Evolutionary conservation across 2,797 vertebrate species (phyloP).

Genomic region (Molossus molossus): DNA sequence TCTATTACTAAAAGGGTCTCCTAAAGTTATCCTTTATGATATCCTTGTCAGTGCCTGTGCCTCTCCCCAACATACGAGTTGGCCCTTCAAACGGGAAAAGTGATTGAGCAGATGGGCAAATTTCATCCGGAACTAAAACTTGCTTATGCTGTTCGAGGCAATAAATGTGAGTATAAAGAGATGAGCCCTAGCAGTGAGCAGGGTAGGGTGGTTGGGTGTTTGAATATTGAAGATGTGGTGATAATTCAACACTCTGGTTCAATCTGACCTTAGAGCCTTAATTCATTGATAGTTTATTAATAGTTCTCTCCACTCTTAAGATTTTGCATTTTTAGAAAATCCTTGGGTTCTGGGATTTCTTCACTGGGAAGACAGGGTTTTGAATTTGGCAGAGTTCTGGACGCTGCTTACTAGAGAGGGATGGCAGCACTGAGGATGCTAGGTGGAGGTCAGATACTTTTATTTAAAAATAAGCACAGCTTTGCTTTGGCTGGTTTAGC

Average conservation of each 20-base stretch:
- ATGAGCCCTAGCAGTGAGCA: not conserved
- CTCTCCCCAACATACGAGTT: conserved; percentile 97
- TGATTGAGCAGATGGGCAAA: conserved; percentile 97
- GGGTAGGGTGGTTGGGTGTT: not conserved
- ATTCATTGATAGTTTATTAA: not conserved
- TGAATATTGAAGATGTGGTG: not conserved
- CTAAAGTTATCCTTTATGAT: conserved; percentile 31
- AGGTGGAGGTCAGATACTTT: not conserved
- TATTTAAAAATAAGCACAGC: not conserved
- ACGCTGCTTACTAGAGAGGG: not conserved
- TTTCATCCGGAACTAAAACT: conserved; percentile 95
- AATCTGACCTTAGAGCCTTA: not conserved
- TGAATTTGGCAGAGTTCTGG: conserved; percentile 18
- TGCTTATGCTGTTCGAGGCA: conserved; percentile 95
- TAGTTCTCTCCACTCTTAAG: not conserved
- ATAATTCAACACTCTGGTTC: not conserved
- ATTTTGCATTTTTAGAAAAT: conserved; percentile 29
- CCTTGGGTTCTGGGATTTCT: not conserved
- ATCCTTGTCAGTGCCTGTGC: conserved; percentile 93
- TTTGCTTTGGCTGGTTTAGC: not conserved
- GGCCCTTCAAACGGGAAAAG: conserved; percentile 97
- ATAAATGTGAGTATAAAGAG: conserved; percentile 92
- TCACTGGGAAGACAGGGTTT: not conserved
- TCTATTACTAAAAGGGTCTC: not conserved
- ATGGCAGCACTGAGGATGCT: not conserved